Base-by-base conservation (phyloP, 2,113 vertebrate species). In the Calypte anna region DNA sequence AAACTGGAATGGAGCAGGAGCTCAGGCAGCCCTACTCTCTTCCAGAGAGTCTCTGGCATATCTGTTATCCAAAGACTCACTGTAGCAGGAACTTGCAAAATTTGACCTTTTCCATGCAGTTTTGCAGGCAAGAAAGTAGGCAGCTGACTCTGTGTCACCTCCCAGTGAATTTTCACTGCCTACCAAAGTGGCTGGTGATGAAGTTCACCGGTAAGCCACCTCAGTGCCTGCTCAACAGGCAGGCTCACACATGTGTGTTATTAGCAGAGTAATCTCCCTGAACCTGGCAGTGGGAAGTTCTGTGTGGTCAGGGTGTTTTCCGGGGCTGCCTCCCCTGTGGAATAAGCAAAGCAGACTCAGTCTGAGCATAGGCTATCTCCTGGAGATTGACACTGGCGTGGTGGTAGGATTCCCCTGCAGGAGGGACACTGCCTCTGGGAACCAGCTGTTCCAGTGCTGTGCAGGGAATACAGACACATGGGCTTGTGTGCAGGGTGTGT, bases 31-130 rank as follows among this genome's bases (percentile, higher is more conserved):
- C 24, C 9, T 70, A 0, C 51, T 79, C 44, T 54, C 43, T 64
- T 72, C 73, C 62, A 86, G 48, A 78, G n/a, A 74, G 58, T 88
- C 46, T 78, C 46, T 55, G 63, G 81, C 66, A 67, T 63, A 58
- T 54, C 67, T 68, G 28, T 81, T 86, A 31, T 8, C 64, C 18
- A 8, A 58, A 89, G 48, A 63, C 38, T 14, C 51, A 8, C 21
- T 74, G 19, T 78, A 58, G 24, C 16, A 67, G 50, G n/a, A 88
- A 73, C 43, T 8, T 68, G 70, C 36, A 82, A 46, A 76, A 82
- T 72, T 53, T 79, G 20, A 36, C 44, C 13, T 89, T 77, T 91
- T 62, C 43, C 43, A 40, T 86, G 61, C 27, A 77, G 61, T 36
- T 78, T 68, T 62, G 20, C 27, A 10, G 44, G 13, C 40, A 58